phyloP scores from a whole-genome alignment of 2,113 vertebrate species.

The Tauraco erythrolophus region DNA sequence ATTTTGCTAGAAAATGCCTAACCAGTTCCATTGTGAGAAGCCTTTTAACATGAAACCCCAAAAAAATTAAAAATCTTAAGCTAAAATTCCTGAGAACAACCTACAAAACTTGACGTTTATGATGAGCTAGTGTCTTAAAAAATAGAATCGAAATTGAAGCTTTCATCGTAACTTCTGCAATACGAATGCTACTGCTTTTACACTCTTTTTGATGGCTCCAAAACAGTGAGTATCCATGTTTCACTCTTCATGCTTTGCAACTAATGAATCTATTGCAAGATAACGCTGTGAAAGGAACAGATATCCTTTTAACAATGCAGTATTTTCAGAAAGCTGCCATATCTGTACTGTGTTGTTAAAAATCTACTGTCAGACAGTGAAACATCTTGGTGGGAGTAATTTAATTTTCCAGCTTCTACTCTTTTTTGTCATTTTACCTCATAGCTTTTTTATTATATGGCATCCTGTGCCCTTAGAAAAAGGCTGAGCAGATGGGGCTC shows the following conservation, averaged over 20 bases:
- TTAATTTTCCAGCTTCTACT: background rate
- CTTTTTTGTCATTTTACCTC: background rate
- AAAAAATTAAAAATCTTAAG: background rate
- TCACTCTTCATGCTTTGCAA: background rate
- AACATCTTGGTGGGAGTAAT: background rate
- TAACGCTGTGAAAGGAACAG: background rate
- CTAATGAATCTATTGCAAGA: slow-evolving; percentile 11
- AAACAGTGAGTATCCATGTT: background rate
- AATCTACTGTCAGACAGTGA: background rate
- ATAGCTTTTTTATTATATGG: background rate
- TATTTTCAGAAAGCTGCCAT: slow-evolving; percentile 12
- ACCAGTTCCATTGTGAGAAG: background rate
- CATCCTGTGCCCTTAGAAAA: background rate
- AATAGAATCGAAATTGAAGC: background rate
- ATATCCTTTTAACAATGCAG: background rate
- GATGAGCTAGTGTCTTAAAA: background rate
- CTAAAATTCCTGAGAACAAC: background rate
- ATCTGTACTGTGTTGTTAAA: background rate
- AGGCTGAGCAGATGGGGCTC: background rate
- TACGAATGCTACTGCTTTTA: background rate
- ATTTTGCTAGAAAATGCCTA: background rate
- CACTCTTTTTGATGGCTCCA: background rate
- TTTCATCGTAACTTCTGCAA: background rate
- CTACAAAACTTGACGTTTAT: background rate
- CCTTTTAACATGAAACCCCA: background rate